Evolutionary conservation across 2,888 invertebrate species (phyloP), one percentile per base, ranked within the genome.

Genomic region (Chrysotoxum bicinctum): DNA sequence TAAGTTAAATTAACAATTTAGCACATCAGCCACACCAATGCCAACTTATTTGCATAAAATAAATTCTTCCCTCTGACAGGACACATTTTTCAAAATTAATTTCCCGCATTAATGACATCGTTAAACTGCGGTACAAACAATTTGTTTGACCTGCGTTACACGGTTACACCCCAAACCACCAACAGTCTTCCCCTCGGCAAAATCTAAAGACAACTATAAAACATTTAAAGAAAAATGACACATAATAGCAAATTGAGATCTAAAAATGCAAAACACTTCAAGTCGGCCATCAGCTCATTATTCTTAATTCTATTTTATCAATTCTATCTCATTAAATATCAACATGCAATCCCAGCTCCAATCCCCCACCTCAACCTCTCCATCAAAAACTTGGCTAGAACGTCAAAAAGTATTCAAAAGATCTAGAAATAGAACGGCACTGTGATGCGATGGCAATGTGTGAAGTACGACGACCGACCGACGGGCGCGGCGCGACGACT

Each of bases 71-170:
- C 60, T 54, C 48, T 81, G 85, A 73, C 85, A 85, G 73, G 50
- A 73, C 30, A 77, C 32, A 86, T 86, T 74, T 78, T 72, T 86
- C 74, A 66, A 82, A 86, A 86, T 82, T 86, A 82, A 82, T 86
- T 78, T 82, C 86, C 70, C 75, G 74, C 82, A 81, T 85, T 81
- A 77, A 81, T 85, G 72, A 76, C 85, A 64, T 73, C 80, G 76
- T 73, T 76, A 73, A 76, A 80, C 43, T 60, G 43, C 68, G 43
- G 43, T 68, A 80, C 30, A 75, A 75, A 70, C 80, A 69, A 58
- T 70, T 70, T 80, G 66, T 48, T 30, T 45, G 62, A 64, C 62
- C 45, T 64, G 30, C 7, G 30, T 16, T n/a, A 30, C 40, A 54
- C 16, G 9, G 52, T 23, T 19, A 21, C 58, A 60, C 40, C 50